Evolutionary conservation across 2,113 vertebrate genomes (phyloP).

Genomic region (Morone saxatilis): DNA sequence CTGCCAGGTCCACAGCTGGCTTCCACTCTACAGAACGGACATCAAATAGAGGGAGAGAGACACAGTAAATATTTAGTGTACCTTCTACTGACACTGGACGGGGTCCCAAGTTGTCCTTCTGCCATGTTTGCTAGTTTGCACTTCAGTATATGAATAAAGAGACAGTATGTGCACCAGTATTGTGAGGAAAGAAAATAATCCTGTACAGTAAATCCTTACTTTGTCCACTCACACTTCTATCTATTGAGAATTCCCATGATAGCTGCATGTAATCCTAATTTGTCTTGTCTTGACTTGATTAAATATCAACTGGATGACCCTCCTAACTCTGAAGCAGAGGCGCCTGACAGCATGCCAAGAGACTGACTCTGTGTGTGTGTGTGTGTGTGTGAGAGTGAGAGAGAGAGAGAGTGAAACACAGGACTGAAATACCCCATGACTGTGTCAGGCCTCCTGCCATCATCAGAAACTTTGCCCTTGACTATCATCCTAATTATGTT

Average conservation of each 20-base stretch:
- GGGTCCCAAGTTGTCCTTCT: background rate
- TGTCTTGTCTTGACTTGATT: background rate
- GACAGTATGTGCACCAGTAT: fast-evolving
- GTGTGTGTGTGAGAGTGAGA: too few relatives aligned
- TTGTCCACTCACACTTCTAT: background rate
- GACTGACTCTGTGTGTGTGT: constrained; percentile 15
- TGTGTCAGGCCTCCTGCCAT: constrained; percentile 32
- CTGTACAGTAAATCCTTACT: background rate
- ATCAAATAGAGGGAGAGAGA: constrained; percentile 28
- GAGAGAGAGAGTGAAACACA: background rate
- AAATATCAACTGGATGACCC: background rate
- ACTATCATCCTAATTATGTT: constrained; percentile 31
- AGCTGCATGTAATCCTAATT: background rate
- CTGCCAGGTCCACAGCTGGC: constrained; percentile 82
- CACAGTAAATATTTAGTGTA: constrained; percentile 54
- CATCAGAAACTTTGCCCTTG: constrained; percentile 25
- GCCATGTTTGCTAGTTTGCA: constrained; percentile 1
- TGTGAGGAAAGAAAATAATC: background rate
- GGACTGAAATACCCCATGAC: constrained; percentile 47
- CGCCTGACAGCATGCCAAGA: constrained; percentile 20
- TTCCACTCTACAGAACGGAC: constrained; percentile 82
- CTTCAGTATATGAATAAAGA: constrained; percentile 3
- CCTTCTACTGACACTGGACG: background rate
- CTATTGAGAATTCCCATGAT: too few relatives aligned
- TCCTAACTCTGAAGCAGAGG: background rate